Evolutionary conservation across 2,888 invertebrate species (phyloP).

Genomic region (Agelastica alni): DNA sequence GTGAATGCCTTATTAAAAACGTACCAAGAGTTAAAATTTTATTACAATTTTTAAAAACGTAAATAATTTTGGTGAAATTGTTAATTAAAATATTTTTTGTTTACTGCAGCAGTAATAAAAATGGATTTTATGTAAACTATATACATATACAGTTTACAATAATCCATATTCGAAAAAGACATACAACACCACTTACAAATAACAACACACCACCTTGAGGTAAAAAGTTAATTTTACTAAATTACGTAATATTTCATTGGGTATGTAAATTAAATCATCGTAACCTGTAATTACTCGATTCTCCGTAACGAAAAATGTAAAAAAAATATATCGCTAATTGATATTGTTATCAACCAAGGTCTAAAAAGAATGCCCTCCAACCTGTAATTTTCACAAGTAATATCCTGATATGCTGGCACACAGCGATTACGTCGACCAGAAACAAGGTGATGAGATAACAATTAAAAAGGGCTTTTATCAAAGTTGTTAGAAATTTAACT

Average conservation of each 20-base stretch:
- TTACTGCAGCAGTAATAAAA: no score
- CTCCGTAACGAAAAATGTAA: slow-evolving; percentile 29
- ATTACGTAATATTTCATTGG: slow-evolving; percentile 35
- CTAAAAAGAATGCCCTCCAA: slow-evolving; percentile 28
- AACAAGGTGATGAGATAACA: no score
- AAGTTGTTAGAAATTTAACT: no score
- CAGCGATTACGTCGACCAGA: slow-evolving; percentile 1
- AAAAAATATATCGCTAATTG: slow-evolving; percentile 38
- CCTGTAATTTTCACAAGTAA: slow-evolving; percentile 27
- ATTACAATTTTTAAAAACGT: no score
- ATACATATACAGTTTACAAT: neutral
- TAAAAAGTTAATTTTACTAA: slow-evolving; percentile 24
- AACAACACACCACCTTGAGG: slow-evolving; percentile 8
- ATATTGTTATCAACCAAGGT: slow-evolving; percentile 43
- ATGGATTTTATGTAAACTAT: no score
- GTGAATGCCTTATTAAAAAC: no score
- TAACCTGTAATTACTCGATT: slow-evolving; percentile 43
- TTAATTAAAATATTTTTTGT: no score
- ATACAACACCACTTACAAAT: no score
- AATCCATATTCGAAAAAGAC: no score
- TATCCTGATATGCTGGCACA: slow-evolving; percentile 19
- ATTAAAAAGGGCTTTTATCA: no score
- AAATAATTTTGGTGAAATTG: no score
- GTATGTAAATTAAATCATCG: slow-evolving; percentile 41
- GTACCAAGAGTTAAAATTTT: no score